Evolutionary conservation across 1,140 invertebrate genomes (phyloP).

Genomic region (Orchesella cincta): DNA sequence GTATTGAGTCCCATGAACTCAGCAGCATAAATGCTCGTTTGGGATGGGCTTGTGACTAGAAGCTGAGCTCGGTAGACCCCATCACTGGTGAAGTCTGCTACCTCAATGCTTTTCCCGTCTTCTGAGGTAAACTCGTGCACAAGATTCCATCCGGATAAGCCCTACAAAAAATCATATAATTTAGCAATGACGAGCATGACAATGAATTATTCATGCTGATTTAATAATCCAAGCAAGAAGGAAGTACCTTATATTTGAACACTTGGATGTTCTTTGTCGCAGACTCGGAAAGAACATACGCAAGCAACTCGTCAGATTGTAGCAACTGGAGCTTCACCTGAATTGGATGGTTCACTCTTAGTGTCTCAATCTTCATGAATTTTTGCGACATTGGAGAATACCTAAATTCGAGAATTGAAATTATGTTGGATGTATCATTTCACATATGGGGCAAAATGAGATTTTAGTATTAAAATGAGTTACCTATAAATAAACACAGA

Average conservation of each 20-base stretch:
- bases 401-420: background rate
- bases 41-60: background rate
- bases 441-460: background rate
- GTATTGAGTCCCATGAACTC: background rate
- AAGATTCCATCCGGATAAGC: background rate
- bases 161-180: background rate
- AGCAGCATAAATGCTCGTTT: constrained; percentile 3
- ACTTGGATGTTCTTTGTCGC: constrained; percentile 2
- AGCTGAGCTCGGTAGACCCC: constrained; percentile 15
- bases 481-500: constrained; percentile 26
- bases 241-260: background rate
- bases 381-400: background rate
- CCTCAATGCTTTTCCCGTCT: background rate
- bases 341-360: background rate
- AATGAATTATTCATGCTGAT: background rate
- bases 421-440: background rate
- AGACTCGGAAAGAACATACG: background rate
- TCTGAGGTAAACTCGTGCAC: constrained; percentile 8
- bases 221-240: background rate
- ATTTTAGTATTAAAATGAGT: background rate
- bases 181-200: background rate
- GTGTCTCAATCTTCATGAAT: background rate
- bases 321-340: background rate
- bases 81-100: background rate
- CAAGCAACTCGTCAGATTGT: background rate